Base-by-base conservation (phyloP, 2,113 vertebrate genomes). In the Pelobates fuscus region DNA sequence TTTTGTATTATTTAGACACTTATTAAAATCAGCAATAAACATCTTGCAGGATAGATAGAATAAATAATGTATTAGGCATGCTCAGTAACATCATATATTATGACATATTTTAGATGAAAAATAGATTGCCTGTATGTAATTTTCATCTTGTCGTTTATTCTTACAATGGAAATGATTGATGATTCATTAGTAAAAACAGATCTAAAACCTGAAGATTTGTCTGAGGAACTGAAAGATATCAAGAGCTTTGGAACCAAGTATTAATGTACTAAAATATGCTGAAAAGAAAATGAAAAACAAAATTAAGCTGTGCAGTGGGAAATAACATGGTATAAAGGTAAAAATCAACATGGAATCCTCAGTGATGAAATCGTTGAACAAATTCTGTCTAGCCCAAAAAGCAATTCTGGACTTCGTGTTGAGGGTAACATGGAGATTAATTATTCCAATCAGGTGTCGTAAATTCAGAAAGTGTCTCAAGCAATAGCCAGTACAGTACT, bases 101-200 rank as follows among this genome's bases (percentile, higher is more conserved):
- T 77, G 73, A 77, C 73, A 77, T 49, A 68, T 77, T 61, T 68
- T 32, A 76, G 55, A 67, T 76, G 72, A 67, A 67, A 76, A 67
- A 76, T 52, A 68, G 64, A 68, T 77, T 77, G 73, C 73, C 59
- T 77, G 65, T 44, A 52, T 77, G 73, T 77, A 77, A 77, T 67
- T 77, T 67, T 55, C 57, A 27, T 54, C 37, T 65, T 68, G 65
- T 67, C 65, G 46, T 41, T 37, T 77, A 68, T 23, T 23, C 64
- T 67, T 76, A 63, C 54, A 68, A 20, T 76, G 21, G 73, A 60
- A 24, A 44, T 76, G 73, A 76, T 76, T 76, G 64, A 76, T 76
- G 73, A 67, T 61, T 77, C 73, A 77, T 77, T 77, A 77, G 73
- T 30, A 61, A 77, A 61, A 61, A 61, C 73, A 52, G 63, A 76